Evolutionary conservation across 2,888 invertebrate genomes (phyloP).

Genomic region (Branchinecta sandiegonensis): DNA sequence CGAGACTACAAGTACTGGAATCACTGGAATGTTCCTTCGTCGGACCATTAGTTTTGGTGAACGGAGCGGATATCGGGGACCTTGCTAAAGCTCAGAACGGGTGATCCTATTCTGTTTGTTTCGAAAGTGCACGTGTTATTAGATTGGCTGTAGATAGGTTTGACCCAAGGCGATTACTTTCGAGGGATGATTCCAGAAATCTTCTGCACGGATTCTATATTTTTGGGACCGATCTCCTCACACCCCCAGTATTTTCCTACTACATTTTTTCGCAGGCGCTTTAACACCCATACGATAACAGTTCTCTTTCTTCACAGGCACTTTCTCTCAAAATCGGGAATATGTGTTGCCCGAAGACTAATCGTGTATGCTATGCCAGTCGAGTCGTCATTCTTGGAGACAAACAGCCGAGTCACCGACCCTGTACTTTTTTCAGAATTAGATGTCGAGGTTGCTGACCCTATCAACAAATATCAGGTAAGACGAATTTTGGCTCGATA

Average conservation of each 20-base stretch:
- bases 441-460: not conserved
- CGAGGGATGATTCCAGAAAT: too few relatives aligned
- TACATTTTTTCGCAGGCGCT: not conserved
- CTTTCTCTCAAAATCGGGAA: not conserved
- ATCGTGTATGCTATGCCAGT: not conserved
- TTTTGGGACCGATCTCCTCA: too few relatives aligned
- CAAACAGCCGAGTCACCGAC: not conserved
- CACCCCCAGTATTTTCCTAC: not conserved
- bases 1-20: too few relatives aligned
- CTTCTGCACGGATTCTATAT: too few relatives aligned
- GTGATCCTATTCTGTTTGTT: too few relatives aligned
- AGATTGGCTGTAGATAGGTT: too few relatives aligned
- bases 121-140: too few relatives aligned
- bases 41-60: too few relatives aligned
- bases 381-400: not conserved
- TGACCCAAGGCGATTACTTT: too few relatives aligned
- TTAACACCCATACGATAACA: not conserved
- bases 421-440: not conserved
- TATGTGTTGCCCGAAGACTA: not conserved
- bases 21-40: too few relatives aligned
- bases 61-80: too few relatives aligned
- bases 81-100: too few relatives aligned
- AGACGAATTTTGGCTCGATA: not conserved
- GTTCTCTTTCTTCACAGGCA: not conserved
- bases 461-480: conserved; percentile 11